Evolutionary conservation across 2,797 vertebrate species (phyloP).

Genomic region (Xiphorhynchus erythropygius): DNA sequence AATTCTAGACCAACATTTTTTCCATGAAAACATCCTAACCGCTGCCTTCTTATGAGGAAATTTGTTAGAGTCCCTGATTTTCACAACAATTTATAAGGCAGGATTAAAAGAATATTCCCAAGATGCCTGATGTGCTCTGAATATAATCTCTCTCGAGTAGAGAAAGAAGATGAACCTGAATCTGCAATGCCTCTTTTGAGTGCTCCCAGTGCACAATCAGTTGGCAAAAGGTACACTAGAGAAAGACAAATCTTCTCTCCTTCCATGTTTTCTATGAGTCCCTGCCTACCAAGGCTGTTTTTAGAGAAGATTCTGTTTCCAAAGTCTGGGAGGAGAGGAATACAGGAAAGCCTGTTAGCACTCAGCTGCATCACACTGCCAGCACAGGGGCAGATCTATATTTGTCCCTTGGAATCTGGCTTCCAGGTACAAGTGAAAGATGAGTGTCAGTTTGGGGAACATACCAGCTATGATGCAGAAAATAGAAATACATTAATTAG

Average conservation of each 20-base stretch:
- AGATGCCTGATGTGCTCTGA: neutral
- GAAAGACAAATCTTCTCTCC: neutral
- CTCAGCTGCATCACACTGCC: neutral
- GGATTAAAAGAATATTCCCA: neutral
- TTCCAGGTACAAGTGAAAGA: neutral
- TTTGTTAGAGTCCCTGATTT: neutral
- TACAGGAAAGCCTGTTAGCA: neutral
- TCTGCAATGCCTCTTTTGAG: neutral
- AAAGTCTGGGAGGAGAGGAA: neutral
- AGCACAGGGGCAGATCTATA: neutral
- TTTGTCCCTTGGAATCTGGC: neutral
- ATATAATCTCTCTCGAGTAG: fast-evolving
- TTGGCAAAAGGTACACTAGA: neutral
- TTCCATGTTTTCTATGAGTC: neutral
- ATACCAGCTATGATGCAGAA: neutral
- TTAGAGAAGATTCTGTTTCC: neutral
- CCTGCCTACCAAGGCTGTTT: neutral
- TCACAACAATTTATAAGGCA: neutral
- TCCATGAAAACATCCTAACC: neutral
- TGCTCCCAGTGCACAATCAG: neutral
- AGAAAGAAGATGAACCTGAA: neutral
- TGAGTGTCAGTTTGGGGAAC: neutral
- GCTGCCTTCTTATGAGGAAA: neutral
- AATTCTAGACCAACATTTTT: neutral
- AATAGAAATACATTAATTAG: neutral